These are phyloP conservation scores for Hemiscyllium ocellatum DNA, from an alignment of 2,113 vertebrate genomes.

Conservation along the genomic window DNA sequence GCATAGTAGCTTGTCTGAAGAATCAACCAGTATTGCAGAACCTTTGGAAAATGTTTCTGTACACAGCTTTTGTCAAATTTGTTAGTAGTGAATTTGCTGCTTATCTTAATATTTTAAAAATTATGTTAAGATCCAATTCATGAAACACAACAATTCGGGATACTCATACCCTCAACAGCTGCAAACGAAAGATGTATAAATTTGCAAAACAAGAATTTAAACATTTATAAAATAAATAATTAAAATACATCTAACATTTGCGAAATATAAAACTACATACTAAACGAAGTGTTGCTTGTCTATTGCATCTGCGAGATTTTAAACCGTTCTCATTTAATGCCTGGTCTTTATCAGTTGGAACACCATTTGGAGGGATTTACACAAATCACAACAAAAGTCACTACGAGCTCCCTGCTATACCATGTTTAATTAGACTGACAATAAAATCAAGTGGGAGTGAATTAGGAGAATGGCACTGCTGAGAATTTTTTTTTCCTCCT, in stretches of 20 bases:
- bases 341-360: neutral
- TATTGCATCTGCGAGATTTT: neutral
- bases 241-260: neutral
- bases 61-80: neutral
- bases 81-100: neutral
- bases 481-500: too few species aligned
- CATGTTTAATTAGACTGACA: neutral
- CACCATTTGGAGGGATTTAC: neutral
- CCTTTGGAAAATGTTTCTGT: neutral
- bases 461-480: neutral
- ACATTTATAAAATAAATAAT: neutral
- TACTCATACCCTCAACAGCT: neutral
- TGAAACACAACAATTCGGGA: neutral
- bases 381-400: neutral
- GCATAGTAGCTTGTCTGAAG: neutral
- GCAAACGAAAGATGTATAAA: neutral
- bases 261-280: neutral
- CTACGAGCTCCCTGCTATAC: neutral
- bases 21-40: neutral
- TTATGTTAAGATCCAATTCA: neutral
- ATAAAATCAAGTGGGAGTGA: neutral
- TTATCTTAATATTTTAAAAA: neutral
- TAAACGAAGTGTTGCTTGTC: neutral
- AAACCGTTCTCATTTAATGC: neutral
- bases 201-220: neutral